phyloP scores from a whole-genome alignment of 2,797 vertebrate genomes.

The Microcaecilia unicolor region DNA sequence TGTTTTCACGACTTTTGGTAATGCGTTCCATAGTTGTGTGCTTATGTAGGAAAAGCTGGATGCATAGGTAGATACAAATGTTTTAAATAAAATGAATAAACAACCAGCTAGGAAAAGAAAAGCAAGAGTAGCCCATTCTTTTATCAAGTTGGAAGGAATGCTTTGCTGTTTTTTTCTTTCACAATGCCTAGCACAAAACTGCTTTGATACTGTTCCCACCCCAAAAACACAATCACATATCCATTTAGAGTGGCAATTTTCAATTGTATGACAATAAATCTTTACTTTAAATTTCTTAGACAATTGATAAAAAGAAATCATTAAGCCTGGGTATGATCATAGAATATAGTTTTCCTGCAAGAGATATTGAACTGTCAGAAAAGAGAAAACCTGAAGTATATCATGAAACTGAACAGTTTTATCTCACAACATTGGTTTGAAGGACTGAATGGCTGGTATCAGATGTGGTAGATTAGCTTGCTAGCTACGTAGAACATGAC shows the following conservation, averaged over 20 bases:
- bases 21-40: no score
- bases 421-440: constrained; percentile 56
- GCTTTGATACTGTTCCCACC: background rate
- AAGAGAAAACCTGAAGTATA: constrained; percentile 49
- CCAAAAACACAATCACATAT: background rate
- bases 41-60: no score
- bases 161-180: no score
- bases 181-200: no score
- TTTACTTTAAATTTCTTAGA: constrained; percentile 33
- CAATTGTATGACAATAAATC: constrained; percentile 17
- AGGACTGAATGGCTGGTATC: constrained; percentile 48
- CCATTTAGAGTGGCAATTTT: constrained; percentile 23
- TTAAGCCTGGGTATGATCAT: constrained; percentile 48
- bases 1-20: no score
- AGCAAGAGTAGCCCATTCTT: no score
- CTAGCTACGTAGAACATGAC: constrained; percentile 52
- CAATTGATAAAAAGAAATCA: constrained; percentile 37
- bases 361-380: constrained; percentile 47
- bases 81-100: no score
- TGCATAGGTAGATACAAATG: no score
- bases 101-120: no score
- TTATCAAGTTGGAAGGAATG: no score
- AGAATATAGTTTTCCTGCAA: constrained; percentile 36
- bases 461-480: constrained; percentile 47
- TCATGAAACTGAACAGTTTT: constrained; percentile 51